Conservation (phyloP, 2,888 invertebrate genomes). For the Prosopocoilus inquinatus region DNA sequence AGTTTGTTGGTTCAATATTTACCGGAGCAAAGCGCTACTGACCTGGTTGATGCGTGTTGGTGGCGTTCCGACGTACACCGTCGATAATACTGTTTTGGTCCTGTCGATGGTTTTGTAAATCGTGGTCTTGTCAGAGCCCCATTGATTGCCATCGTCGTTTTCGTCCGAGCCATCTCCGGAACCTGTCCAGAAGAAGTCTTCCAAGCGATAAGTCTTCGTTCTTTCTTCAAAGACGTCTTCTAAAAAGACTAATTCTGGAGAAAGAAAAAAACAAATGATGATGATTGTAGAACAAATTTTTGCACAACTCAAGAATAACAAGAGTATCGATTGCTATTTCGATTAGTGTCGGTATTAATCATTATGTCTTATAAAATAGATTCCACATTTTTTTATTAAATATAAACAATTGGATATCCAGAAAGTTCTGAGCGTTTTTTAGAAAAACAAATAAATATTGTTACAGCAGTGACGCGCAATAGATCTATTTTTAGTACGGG, state of each 20-base stretch:
- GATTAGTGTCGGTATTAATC: too few species aligned
- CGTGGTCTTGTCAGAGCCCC: conserved; percentile 52
- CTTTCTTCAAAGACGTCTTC: conserved; percentile 30
- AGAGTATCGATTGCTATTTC: too few species aligned
- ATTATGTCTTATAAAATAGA: too few species aligned
- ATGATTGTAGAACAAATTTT: too few species aligned
- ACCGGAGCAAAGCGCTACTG: conserved; percentile 9
- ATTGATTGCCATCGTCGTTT: conserved; percentile 26
- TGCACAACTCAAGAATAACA: too few species aligned
- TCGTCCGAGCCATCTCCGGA: conserved; percentile 70
- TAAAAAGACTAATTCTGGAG: conserved; percentile 40
- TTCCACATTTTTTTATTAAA: too few species aligned
- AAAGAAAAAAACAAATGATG: conserved; percentile 2
- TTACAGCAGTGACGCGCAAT: too few species aligned
- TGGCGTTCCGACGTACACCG: conserved; percentile 63
- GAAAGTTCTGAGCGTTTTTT: too few species aligned
- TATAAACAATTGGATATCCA: too few species aligned
- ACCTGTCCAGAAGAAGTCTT: conserved; percentile 89
- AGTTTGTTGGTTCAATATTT: conserved; percentile 18
- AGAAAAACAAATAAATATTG: too few species aligned
- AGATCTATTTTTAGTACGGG: too few species aligned
- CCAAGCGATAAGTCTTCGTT: conserved; percentile 56
- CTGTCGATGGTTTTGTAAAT: conserved; percentile 54
- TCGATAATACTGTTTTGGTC: conserved; percentile 68
- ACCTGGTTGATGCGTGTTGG: conserved; percentile 44